Evolutionary conservation across 2,888 invertebrate genomes (phyloP), one percentile per base, ranked within the genome.

Genomic region (Cerastis rubricosa): DNA sequence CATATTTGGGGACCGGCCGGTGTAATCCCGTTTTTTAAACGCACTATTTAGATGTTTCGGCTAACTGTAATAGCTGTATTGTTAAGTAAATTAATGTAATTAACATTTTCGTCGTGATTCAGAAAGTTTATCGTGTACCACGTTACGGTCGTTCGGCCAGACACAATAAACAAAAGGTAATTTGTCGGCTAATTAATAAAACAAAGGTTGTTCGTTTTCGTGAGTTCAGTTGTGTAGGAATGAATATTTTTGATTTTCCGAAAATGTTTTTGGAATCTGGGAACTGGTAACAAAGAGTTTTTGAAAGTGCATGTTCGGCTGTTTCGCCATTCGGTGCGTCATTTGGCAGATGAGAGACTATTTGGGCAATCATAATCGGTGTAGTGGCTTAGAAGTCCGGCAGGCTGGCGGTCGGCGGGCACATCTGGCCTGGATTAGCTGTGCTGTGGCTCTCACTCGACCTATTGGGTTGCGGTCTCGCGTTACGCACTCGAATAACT

Each of bases 301-400:
- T 67, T 7, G 61, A 25, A 69, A 67, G 47, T 54, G 65, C 54
- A 66, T 59, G 40, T 59, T 35, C 35, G 22, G 43, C 29, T 29
- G 64, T 64, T 75, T 74, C 76, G 54, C 68, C 49, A 51, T 64
- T 68, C 9, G 71, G 65, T 45, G 89, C 93, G 92, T 89, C 96
- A 96, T 95, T 95, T 95, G 96, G 96, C 90, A 89, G 91, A 93
- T 94, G 94, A 85, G 90, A 84, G 91, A 88, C 84, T 91, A 89
- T 93, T 93, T 93, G 91, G 92, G 88, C 92, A 94, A 93, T 93
- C 92, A 93, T 95, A 93, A 94, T 94, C 94, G 93, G 96, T 95
- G 95, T 94, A 96, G 90, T 95, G 96, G 91, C 83, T 96, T 95
- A 96, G 95, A 96, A 96, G 95, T 93, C 96, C 96, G 95, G 87